Conservation (phyloP, 2,888 invertebrate genomes). For the Pterostichus niger region DNA sequence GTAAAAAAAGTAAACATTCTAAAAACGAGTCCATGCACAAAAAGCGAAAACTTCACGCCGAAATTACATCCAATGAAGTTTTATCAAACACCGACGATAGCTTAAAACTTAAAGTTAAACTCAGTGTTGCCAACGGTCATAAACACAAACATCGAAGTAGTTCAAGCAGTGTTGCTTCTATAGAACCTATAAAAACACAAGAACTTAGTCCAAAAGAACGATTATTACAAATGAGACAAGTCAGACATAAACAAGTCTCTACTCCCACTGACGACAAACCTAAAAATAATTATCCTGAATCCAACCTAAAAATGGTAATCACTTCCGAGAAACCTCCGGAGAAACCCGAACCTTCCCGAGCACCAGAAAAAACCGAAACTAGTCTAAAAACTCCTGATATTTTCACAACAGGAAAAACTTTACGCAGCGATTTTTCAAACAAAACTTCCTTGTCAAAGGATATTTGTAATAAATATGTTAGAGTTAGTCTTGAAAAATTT, state of each 20-base stretch:
- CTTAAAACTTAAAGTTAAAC: conserved; percentile 80
- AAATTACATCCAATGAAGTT: conserved; percentile 76
- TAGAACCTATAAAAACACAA: conserved; percentile 67
- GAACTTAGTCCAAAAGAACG: conserved; percentile 75
- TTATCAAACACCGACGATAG: conserved; percentile 75
- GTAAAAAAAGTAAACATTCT: conserved; percentile 80
- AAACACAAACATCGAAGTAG: conserved; percentile 76
- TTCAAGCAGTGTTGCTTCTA: conserved; percentile 35
- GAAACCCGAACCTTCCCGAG: conserved; percentile 3
- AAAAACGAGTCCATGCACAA: conserved; percentile 78
- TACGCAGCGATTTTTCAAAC: conserved; percentile 69
- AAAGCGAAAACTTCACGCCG: conserved; percentile 80
- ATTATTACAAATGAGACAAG: conserved; percentile 76
- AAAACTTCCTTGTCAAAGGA: conserved; percentile 68
- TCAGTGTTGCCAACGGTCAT: conserved; percentile 76
- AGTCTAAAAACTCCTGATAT: conserved; percentile 52
- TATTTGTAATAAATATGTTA: conserved; percentile 60
- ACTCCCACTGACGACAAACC: conserved; percentile 72
- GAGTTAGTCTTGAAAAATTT: conserved; percentile 61
- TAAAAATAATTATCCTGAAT: conserved; percentile 60
- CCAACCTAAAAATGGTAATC: conserved; percentile 26
- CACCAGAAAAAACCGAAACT: conserved; percentile 7
- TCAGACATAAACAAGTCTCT: conserved; percentile 75
- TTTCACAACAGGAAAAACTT: conserved; percentile 67
- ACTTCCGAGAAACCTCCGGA: conserved; percentile 50